phyloP scores from a whole-genome alignment of 23 tunicate genomes.

The Phallusia fumigata region DNA sequence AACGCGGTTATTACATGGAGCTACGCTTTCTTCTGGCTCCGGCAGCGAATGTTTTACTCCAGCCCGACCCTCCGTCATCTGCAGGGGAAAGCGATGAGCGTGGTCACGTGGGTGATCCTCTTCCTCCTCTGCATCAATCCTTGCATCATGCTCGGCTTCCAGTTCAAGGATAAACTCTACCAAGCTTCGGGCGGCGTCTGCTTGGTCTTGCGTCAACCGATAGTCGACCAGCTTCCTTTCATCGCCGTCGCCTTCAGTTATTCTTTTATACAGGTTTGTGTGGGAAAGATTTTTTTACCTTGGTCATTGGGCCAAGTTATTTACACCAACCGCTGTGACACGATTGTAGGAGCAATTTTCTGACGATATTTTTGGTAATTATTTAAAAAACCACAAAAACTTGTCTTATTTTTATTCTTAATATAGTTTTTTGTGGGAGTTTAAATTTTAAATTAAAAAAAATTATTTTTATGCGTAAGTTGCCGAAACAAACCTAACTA shows the following conservation, averaged over 20 bases:
- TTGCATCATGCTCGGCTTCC: constrained; percentile 39
- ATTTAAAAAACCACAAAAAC: too few species aligned
- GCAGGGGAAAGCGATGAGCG: constrained; percentile 12
- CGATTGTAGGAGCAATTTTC: too few species aligned
- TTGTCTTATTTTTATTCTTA: too few species aligned
- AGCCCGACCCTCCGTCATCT: constrained; percentile 18
- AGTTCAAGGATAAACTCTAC: constrained; percentile 34
- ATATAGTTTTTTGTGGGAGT: too few species aligned
- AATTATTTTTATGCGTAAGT: too few species aligned
- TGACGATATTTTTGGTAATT: too few species aligned
- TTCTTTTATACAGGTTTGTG: constrained; percentile 30
- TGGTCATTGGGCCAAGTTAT: too few species aligned
- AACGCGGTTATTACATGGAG: constrained; percentile 25
- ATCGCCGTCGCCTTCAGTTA: constrained; percentile 37
- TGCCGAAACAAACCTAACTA: too few species aligned
- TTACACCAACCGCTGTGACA: too few species aligned
- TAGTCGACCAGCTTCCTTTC: constrained; percentile 12
- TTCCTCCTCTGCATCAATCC: constrained; percentile 25
- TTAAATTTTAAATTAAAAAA: too few species aligned
- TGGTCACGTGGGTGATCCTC: constrained; percentile 22
- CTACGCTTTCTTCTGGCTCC: constrained; percentile 39
- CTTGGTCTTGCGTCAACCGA: not conserved
- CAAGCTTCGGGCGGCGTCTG: constrained; percentile 20
- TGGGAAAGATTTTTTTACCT: too few species aligned
- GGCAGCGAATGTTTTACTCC: constrained; percentile 33